These are phyloP conservation scores for Leptinotarsa lineolata DNA, from an alignment of 1,140 invertebrate species.

Conservation along the genomic window DNA sequence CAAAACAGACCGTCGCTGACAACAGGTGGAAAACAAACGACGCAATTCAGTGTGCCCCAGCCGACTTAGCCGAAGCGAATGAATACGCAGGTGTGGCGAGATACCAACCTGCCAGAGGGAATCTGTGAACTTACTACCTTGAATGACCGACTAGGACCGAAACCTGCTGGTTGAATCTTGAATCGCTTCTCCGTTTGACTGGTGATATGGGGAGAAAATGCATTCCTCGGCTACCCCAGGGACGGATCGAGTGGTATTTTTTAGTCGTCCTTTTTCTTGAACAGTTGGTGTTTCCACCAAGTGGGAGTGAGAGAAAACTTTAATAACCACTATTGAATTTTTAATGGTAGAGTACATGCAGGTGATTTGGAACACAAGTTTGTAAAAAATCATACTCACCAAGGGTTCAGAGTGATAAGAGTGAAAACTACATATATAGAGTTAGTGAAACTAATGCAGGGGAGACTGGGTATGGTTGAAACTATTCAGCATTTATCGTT, in stretches of 20 bases:
- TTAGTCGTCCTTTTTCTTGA: background rate
- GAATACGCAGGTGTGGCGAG: slow-evolving; percentile 21
- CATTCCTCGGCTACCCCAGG: slow-evolving; percentile 28
- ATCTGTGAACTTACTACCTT: slow-evolving; percentile 42
- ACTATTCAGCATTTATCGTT: too few species aligned
- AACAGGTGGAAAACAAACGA: slow-evolving; percentile 14
- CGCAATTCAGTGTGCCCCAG: background rate
- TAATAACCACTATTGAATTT: too few species aligned
- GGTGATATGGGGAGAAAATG: slow-evolving; percentile 28
- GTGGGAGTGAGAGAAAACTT: too few species aligned
- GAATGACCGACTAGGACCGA: slow-evolving; percentile 40
- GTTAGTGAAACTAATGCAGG: too few species aligned
- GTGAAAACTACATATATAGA: too few species aligned
- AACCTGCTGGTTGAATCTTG: slow-evolving; percentile 29
- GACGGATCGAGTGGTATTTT: slow-evolving; percentile 8
- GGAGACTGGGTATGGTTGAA: too few species aligned
- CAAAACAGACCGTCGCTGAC: background rate
- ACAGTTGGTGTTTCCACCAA: too few species aligned
- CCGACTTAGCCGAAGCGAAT: background rate
- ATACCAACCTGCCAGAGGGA: slow-evolving; percentile 31
- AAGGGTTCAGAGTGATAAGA: too few species aligned
- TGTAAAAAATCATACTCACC: too few species aligned
- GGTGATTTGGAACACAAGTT: too few species aligned
- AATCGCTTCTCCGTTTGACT: slow-evolving; percentile 10
- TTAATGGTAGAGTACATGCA: too few species aligned